These are phyloP conservation scores for Sibirionetta formosa DNA, from an alignment of 2,797 vertebrate species.

Conservation along the genomic window DNA sequence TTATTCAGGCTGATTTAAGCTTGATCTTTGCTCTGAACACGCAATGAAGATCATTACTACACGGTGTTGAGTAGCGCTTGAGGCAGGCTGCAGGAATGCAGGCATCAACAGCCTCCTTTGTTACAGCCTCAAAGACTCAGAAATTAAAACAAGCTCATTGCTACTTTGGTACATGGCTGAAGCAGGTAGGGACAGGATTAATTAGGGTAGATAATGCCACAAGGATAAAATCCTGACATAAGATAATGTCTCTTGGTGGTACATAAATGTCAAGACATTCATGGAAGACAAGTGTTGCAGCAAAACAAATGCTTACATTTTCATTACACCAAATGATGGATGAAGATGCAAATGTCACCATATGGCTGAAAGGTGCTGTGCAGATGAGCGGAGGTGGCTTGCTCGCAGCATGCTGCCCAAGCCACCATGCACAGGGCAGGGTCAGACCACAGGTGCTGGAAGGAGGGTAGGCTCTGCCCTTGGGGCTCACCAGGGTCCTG, in stretches of 20 bases:
- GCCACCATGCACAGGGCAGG: neutral
- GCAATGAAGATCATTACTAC: fast-evolving
- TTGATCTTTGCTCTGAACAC: neutral
- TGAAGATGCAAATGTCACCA: slow-evolving; percentile 58
- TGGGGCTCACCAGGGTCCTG: neutral
- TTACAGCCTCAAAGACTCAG: neutral
- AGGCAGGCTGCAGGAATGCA: fast-evolving
- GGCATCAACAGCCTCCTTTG: neutral
- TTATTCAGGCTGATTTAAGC: neutral
- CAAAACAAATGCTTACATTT: slow-evolving; percentile 41
- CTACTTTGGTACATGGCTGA: neutral
- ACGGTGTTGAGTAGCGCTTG: fast-evolving
- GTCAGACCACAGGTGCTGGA: neutral
- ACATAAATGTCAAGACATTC: slow-evolving; percentile 67
- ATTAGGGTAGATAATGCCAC: slow-evolving; percentile 54
- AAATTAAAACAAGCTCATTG: neutral
- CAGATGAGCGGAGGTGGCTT: neutral
- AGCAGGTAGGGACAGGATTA: slow-evolving; percentile 11
- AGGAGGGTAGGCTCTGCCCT: neutral
- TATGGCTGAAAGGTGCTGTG: slow-evolving; percentile 12
- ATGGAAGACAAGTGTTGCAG: slow-evolving; percentile 7
- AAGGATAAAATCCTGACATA: slow-evolving; percentile 49
- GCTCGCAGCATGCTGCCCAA: fast-evolving
- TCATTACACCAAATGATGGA: neutral
- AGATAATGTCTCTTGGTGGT: neutral